Evolutionary conservation across 2,113 vertebrate species (phyloP), one percentile per base, ranked within the genome.

Genomic region (Phoxinus phoxinus): DNA sequence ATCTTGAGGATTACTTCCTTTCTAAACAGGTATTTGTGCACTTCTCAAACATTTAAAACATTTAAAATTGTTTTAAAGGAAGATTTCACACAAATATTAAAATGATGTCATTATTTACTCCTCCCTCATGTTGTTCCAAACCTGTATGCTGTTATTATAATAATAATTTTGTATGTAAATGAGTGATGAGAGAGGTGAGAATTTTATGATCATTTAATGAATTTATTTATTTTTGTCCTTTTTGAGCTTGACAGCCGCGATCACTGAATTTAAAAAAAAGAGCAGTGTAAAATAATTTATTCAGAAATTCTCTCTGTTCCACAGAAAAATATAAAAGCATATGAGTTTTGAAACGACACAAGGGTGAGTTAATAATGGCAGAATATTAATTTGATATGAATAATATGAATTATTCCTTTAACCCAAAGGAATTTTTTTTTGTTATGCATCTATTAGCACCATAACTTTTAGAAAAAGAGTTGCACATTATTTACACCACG

Each of bases 1-100:
- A 97, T 87, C 91, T 87, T 1, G 56, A 91, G 0, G 96, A 97
- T 89, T 90, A 92, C 87, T 97, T 96, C 92, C 91, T 97, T 87
- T 96, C 95, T 94, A 96, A 94, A 90, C 97, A 98, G 97, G 98
- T 99, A 91, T 75, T 91, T 41, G 41, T 44, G 30, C 7, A 21
- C 46, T 35, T 53, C 30, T 56, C 23, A 75, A 51, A 51, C 73
- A 72, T 41, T 72, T 41, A 6, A 75, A 51, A 51, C 73, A 72
- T 41, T 72, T 41, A 6, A 72, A 12, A 41, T 41, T 0, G 3
- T 21, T 56, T 56, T 10, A 11, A 37, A 44, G 15, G 6, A 75
- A 6, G 4, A 48, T 27, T 48, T 27, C 15, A 35, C 74, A 76
- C 46, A 35, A 35, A 77, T 46, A 48, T 74, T 10, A 25, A 25